A percentile compares a stretch with the other conserved stretches of the same genome.
Evolutionary conservation across 2,797 vertebrate species (phyloP).

Genomic region (Diglossa cyanea): DNA sequence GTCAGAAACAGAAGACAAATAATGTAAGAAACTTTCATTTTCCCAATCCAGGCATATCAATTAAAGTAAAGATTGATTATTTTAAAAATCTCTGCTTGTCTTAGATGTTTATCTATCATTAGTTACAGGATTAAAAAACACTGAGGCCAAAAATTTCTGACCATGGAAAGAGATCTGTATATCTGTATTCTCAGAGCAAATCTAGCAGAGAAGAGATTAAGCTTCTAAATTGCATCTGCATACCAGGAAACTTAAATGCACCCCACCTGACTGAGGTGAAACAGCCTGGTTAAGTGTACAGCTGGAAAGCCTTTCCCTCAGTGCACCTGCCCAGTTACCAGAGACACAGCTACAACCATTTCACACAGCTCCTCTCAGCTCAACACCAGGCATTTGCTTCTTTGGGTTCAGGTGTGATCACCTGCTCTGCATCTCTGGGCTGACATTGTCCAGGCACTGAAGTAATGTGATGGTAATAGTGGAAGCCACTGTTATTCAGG

Average conservation of each 20-base stretch:
- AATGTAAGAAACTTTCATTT: background rate
- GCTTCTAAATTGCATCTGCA: background rate
- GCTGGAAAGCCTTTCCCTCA: background rate
- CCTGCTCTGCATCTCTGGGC: background rate
- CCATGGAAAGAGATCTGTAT: background rate
- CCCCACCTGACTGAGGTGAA: background rate
- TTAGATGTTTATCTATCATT: background rate
- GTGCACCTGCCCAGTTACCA: background rate
- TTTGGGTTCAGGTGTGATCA: background rate
- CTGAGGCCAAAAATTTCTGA: background rate
- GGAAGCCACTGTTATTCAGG: background rate
- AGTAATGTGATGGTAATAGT: background rate
- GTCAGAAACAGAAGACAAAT: background rate
- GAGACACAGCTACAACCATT: rapidly evolving
- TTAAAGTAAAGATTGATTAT: background rate
- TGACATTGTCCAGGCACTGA: background rate
- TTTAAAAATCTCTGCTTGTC: background rate
- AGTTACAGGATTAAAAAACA: background rate
- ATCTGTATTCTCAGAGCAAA: background rate
- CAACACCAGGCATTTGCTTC: background rate
- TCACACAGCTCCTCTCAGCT: rapidly evolving
- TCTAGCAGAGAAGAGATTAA: background rate
- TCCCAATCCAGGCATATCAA: background rate
- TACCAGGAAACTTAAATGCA: background rate
- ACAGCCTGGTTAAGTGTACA: background rate